A percentile compares a stretch with the other conserved stretches of the same genome.
These are phyloP conservation scores for Drosophila ambigua DNA, from an alignment of 1,140 invertebrate genomes.

Conservation along the genomic window DNA sequence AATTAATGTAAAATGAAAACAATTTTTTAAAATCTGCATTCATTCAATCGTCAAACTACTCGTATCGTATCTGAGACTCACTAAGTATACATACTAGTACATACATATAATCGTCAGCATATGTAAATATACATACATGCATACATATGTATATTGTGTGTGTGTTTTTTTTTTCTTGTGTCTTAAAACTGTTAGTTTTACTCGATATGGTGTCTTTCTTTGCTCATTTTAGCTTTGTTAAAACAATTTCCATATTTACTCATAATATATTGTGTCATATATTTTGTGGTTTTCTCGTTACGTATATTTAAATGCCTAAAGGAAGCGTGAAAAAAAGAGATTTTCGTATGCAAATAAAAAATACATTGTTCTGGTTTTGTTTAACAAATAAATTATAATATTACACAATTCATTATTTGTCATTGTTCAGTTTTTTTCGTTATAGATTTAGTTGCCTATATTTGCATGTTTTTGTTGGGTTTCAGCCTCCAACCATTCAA, in stretches of 20 bases:
- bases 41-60: constrained; percentile 32
- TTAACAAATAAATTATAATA: constrained; percentile 45
- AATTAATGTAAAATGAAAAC: constrained; percentile 44
- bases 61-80: constrained; percentile 26
- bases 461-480: constrained; percentile 21
- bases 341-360: constrained; percentile 7
- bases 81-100: constrained; percentile 18
- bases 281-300: constrained; percentile 33
- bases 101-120: neutral
- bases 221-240: constrained; percentile 35
- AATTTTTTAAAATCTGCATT: constrained; percentile 41
- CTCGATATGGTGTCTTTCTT: constrained; percentile 68
- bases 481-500: constrained; percentile 11
- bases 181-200: constrained; percentile 49
- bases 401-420: constrained; percentile 77
- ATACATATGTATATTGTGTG: too few species aligned
- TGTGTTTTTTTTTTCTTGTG: neutral
- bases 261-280: neutral
- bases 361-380: constrained; percentile 13
- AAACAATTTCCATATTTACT: constrained; percentile 41
- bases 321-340: constrained; percentile 28
- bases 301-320: constrained; percentile 41
- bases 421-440: constrained; percentile 77
- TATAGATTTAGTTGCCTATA: constrained; percentile 67
- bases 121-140: too few species aligned